Base-by-base conservation (phyloP, 2,888 invertebrate genomes). In the Chelonus formosanus region DNA sequence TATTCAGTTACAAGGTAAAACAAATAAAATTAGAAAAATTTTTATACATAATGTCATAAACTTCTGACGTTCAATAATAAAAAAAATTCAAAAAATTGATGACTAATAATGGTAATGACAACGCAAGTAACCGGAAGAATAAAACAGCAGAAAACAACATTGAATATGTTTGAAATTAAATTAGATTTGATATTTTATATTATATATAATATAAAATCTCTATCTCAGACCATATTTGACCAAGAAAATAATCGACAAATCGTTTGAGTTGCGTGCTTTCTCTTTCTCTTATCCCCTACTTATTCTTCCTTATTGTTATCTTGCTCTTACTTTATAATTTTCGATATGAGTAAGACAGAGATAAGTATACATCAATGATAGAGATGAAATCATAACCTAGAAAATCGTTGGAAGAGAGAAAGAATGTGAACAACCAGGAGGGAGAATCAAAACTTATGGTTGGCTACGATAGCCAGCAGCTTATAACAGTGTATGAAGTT, bases 161-260 rank as follows among this genome's bases (percentile, higher is more conserved):
- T 2, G 20, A 20, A 20, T 20, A 2, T 1, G 2, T 20, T 20
- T 20, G 3, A 4, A 40, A 40, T 6, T 1, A 40, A 40, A 40
- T 40, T 40, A 5, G n/a, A 56, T 36, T 32, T 36, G 60, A 63
- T 61, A 62, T 63, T 69, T 73, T 73, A 61, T 57, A 62, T 67
- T 69, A 68, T 65, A 20, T 20, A 20, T 20, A 20, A 20, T 20
- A 20, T 20, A 20, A 20, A 74, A 72, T 69, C 40, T 40, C 4
- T 40, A 40, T 71, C 65, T 68, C 68, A 76, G 73, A 76, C 76
- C 76, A 76, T 76, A 76, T 76, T 76, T 76, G 76, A 75, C 74
- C 72, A 76, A 76, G 72, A 74, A 69, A 62, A 62, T 65, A 54
- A 48, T 44, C 52, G 45, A 34, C 45, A 59, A 44, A 54, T 59